Conservation (phyloP, 2,113 vertebrate genomes). For the Isichthys henryi region DNA sequence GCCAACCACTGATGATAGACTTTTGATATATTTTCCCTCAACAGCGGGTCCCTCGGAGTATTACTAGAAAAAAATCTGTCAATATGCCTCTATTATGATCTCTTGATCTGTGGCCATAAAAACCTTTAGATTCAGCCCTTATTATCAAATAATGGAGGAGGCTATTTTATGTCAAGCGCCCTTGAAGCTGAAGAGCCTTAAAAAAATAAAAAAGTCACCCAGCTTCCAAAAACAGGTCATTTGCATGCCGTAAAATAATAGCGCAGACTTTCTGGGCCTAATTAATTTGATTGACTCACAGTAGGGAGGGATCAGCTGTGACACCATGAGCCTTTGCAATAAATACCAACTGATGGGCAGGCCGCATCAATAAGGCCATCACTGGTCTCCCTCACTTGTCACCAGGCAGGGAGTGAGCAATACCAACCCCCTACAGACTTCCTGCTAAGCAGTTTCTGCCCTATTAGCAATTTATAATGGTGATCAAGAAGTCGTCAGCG, state of each 20-base stretch:
- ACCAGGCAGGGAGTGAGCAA: slow-evolving; percentile 79
- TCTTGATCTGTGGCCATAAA: slow-evolving; percentile 99
- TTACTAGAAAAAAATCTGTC: slow-evolving; percentile 85
- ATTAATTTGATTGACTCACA: slow-evolving; percentile 92
- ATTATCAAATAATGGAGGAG: slow-evolving; percentile 88
- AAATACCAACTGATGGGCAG: slow-evolving; percentile 81
- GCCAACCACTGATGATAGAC: slow-evolving; percentile 96
- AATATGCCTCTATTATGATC: slow-evolving; percentile 99
- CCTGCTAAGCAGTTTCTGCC: slow-evolving; percentile 82
- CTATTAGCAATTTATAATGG: slow-evolving; percentile 99
- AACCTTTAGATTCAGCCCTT: slow-evolving; percentile 83
- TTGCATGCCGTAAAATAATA: slow-evolving; percentile 62
- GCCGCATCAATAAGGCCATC: slow-evolving; percentile 81
- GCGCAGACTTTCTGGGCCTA: slow-evolving; percentile 70
- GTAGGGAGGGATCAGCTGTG: slow-evolving; percentile 76
- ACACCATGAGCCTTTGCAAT: slow-evolving; percentile 74
- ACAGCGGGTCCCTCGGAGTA: slow-evolving; percentile 83
- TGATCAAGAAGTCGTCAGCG: slow-evolving; percentile 98
- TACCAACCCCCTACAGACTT: slow-evolving; percentile 71
- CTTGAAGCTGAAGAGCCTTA: slow-evolving; percentile 31
- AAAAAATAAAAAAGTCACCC: slow-evolving; percentile 44
- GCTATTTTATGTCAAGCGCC: slow-evolving; percentile 35
- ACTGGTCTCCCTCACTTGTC: slow-evolving; percentile 82
- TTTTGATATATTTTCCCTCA: slow-evolving; percentile 99
- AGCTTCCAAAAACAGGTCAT: slow-evolving; percentile 63